Evolutionary conservation across 2,888 invertebrate species (phyloP).

Genomic region (Amblyteles armatorius): DNA sequence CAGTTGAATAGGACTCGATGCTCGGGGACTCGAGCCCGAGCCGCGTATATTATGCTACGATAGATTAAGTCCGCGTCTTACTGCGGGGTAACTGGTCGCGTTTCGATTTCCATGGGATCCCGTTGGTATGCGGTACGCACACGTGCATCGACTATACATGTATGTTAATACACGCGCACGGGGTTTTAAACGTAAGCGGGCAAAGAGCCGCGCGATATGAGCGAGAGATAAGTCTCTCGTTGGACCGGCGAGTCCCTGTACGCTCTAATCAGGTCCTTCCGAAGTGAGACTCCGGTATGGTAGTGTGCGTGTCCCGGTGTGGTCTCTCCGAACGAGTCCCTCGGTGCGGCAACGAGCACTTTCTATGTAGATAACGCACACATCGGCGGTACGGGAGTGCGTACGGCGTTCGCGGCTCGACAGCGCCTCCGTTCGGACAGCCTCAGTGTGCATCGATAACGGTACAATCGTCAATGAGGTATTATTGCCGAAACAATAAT

Average conservation of each 20-base stretch:
- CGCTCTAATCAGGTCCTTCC: constrained; percentile 58
- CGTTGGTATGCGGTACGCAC: constrained; percentile 43
- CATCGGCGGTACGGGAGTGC: constrained; percentile 11
- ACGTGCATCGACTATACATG: not conserved
- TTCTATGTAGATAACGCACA: constrained; percentile 49
- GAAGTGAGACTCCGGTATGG: constrained; percentile 33
- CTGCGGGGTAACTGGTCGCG: constrained; percentile 63
- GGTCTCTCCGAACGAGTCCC: constrained; percentile 12
- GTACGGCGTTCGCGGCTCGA: constrained; percentile 5
- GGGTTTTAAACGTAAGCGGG: not conserved
- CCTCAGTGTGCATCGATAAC: constrained; percentile 24
- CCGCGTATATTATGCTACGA: constrained; percentile 35
- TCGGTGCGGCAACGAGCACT: constrained; percentile 32
- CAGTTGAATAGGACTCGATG: constrained; percentile 54
- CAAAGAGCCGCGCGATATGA: constrained; percentile 54
- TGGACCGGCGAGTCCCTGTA: constrained; percentile 29
- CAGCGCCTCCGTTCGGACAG: not conserved
- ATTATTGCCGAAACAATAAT: constrained; percentile 13
- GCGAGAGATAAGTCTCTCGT: constrained; percentile 53
- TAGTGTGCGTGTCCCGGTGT: not conserved
- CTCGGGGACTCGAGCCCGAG: constrained; percentile 48
- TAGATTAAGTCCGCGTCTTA: constrained; percentile 26
- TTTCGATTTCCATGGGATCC: constrained; percentile 72
- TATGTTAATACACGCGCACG: not conserved
- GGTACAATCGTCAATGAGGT: constrained; percentile 15